Conservation (phyloP, 2,888 invertebrate genomes). For the Electrophaes corylata region DNA sequence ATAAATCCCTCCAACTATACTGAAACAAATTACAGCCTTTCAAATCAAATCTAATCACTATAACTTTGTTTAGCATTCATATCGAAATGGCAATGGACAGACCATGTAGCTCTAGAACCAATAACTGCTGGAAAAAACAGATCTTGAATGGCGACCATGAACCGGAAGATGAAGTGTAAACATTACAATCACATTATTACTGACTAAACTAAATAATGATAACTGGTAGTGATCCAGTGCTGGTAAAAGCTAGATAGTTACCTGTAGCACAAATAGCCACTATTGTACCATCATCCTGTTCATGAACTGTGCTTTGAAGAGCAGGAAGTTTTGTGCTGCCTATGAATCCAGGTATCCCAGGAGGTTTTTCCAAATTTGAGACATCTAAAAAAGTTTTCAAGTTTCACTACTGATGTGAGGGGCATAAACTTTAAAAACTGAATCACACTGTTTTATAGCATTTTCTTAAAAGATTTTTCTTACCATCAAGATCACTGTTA, state of each 20-base stretch:
- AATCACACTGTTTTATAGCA: too few relatives aligned
- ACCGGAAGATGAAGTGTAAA: too few relatives aligned
- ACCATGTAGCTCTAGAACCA: too few relatives aligned
- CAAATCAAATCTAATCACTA: too few relatives aligned
- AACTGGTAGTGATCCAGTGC: not conserved
- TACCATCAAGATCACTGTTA: constrained; percentile 87
- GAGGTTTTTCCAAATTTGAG: constrained; percentile 86
- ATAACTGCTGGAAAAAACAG: too few relatives aligned
- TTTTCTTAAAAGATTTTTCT: constrained; percentile 9
- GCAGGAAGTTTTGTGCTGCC: constrained; percentile 74
- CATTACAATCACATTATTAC: too few relatives aligned
- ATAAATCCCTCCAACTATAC: too few relatives aligned
- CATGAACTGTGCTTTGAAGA: constrained; percentile 89
- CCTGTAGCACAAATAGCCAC: constrained; percentile 94
- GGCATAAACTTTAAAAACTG: too few relatives aligned
- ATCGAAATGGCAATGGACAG: too few relatives aligned
- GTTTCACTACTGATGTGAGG: not conserved
- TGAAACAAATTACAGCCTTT: too few relatives aligned
- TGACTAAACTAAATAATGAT: not conserved
- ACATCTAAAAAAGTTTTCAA: constrained; percentile 85
- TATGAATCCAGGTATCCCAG: constrained; percentile 77
- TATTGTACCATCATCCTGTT: constrained; percentile 96
- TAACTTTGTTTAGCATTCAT: too few relatives aligned
- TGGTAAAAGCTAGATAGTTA: constrained; percentile 39
- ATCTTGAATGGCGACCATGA: too few relatives aligned